Percentiles rank a stretch among this genome's conserved stretches.
Conservation (phyloP, 1,140 invertebrate genomes). For the Mizuhopecten yessoensis region DNA sequence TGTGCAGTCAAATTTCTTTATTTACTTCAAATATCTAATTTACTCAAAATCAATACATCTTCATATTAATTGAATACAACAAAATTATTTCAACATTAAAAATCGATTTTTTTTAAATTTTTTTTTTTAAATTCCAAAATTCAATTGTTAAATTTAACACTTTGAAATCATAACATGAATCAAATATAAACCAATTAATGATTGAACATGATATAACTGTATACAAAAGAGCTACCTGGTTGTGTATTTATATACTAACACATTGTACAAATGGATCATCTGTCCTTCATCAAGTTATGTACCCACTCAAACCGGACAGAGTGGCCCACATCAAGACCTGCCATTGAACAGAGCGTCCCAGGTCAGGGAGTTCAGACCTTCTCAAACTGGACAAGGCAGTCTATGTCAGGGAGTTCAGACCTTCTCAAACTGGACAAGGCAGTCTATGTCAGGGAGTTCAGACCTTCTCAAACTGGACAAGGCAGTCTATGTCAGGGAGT, state of each 20-base stretch:
- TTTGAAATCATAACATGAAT: constrained; percentile 35
- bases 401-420: too few species aligned
- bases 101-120: too few species aligned
- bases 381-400: too few species aligned
- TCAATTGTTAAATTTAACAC: background rate
- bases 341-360: too few species aligned
- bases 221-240: constrained; percentile 25
- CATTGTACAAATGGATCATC: background rate
- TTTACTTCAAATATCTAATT: constrained; percentile 35
- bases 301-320: too few species aligned
- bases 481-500: too few species aligned
- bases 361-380: too few species aligned
- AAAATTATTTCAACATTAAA: constrained; percentile 6
- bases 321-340: too few species aligned
- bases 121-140: background rate
- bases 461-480: too few species aligned
- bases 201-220: background rate
- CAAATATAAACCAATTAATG: background rate
- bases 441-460: too few species aligned
- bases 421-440: too few species aligned
- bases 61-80: constrained; percentile 1
- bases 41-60: constrained; percentile 35
- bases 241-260: background rate
- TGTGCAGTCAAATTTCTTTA: constrained; percentile 28
- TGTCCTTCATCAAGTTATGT: too few species aligned